Evolutionary conservation across 2,888 invertebrate genomes (phyloP), one percentile per base, ranked within the genome.

Genomic region (Zygogramma bicolorata): DNA sequence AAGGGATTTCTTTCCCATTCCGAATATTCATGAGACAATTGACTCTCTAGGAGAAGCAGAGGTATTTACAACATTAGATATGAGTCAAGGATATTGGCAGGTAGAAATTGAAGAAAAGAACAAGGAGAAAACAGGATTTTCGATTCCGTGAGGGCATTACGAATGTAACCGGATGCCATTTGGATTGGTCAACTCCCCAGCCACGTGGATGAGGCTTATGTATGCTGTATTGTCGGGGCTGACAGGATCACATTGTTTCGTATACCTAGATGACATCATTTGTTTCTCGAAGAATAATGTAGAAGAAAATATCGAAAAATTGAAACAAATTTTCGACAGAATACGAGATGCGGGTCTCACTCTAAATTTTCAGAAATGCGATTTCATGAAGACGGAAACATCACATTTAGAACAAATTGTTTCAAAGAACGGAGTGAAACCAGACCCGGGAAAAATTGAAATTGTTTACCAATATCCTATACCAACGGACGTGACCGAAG

Each of bases 101-200:
- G 71, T 77, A 7, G 70, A 73, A 49, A 61, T 78, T 4, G 70
- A 70, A 10, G 42, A 62, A 8, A 61, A 61, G 5, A 75, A 77
- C 58, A 75, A 42, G 49, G 78, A 76, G 60, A 77, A 78, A 60
- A 78, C 75, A 34, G 75, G 65, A 10, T 77, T 77, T 60, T 75
- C 74, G 0, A 65, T 70, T 18, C 78, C 78, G 1, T 70, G 80
- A 75, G 80, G 81, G 5, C 77, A 83, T 42, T 84, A 75, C 53
- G 80, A 61, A n/a, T 40, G 31, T n/a, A 61, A 61, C 40, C 13
- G 74, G 0, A 80, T 83, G 81, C 80, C 81, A 1, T 85, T 84
- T 63, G 84, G 84, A 5, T 70, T 84, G 3, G 60, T 73, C 1
- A 81, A 81, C 29, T 78, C 81, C 0, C 80, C 80, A 10, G 68